phyloP scores from a whole-genome alignment of 2,113 vertebrate species.

The Podocnemis expansa region DNA sequence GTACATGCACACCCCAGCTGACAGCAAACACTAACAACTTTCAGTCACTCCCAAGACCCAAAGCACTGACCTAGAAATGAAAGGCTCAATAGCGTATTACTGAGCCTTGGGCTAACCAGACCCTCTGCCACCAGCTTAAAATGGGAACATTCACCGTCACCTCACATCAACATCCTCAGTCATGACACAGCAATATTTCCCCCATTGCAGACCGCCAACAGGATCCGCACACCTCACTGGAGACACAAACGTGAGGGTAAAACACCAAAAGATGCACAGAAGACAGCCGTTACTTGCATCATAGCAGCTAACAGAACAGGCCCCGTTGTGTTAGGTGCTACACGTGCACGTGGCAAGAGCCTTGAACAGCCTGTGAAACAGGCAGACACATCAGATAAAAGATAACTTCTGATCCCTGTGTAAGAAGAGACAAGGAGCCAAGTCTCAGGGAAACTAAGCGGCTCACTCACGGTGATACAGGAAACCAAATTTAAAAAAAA shows the following conservation, averaged over 20 bases:
- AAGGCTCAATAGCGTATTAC: not conserved
- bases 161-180: not conserved
- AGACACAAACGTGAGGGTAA: not conserved
- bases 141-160: not conserved
- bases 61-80: not conserved
- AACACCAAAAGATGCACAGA: not conserved
- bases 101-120: not conserved
- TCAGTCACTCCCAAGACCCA: not conserved
- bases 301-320: not conserved
- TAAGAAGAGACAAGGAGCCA: not conserved
- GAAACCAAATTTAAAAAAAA: constrained; percentile 3
- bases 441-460: not conserved
- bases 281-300: not conserved
- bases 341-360: not conserved
- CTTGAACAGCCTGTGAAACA: not conserved
- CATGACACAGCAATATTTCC: not conserved
- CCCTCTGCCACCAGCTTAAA: not conserved
- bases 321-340: not conserved
- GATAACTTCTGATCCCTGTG: not conserved
- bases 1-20: not conserved
- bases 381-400: not conserved
- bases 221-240: not conserved
- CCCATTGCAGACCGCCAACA: not conserved
- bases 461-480: not conserved
- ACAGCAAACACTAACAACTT: not conserved